These are phyloP conservation scores for Lycia hirtaria DNA, from an alignment of 2,888 invertebrate genomes.

Conservation along the genomic window DNA sequence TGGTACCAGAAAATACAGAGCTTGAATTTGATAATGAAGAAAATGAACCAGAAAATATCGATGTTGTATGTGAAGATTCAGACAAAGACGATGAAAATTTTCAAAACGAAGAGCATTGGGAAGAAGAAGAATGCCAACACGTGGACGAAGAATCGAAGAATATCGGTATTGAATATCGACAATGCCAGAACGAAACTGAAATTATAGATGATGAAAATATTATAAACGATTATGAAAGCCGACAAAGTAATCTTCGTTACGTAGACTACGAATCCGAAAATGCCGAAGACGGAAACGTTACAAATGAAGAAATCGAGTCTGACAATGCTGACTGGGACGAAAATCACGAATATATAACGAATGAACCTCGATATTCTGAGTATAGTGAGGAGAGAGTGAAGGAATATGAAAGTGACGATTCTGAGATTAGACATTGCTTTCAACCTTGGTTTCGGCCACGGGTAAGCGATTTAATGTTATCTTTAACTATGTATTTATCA, in stretches of 20 bases:
- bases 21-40: background rate
- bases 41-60: background rate
- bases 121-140: background rate
- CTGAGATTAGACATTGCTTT: constrained; percentile 10
- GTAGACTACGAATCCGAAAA: background rate
- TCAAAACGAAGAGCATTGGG: background rate
- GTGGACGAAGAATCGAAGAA: background rate
- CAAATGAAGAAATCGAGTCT: too few species aligned
- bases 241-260: background rate
- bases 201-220: background rate
- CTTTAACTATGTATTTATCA: constrained; percentile 6
- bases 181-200: too few species aligned
- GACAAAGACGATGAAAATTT: background rate
- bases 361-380: background rate
- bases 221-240: background rate
- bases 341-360: background rate
- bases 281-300: background rate
- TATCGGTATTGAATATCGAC: background rate
- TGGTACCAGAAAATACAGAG: background rate
- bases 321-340: too few species aligned
- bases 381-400: background rate
- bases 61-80: background rate
- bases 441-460: constrained; percentile 26
- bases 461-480: constrained; percentile 23
- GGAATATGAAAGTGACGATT: constrained; percentile 13